Base-by-base conservation (phyloP, 2,797 vertebrate species). In the Oophaga sylvatica region DNA sequence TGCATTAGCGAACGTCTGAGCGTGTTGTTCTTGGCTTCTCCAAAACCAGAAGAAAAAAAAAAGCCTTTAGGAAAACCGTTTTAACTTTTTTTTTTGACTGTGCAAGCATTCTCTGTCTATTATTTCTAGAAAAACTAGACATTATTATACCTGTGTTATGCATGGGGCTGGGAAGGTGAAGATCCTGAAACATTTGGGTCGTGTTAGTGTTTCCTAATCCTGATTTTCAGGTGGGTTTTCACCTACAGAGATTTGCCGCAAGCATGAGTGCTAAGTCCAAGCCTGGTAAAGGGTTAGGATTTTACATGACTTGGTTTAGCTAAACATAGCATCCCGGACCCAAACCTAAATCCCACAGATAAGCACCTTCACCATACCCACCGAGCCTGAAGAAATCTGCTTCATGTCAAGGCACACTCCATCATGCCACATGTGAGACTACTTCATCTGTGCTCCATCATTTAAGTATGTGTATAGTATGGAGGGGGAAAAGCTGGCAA, bases 1-100 rank as follows among this genome's bases (percentile, higher is more conserved):
- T 86, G 88, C 84, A 80, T 83, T 86, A 86, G 84, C 84, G 77
- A 79, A 80, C 60, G 84, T 83, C 88, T 87, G 63, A 29, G 84
- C 65, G 60, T 89, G 80, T 83, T 83, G 88, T 71, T 86, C 65
- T 89, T 87, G 88, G 84, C 88, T 71, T 53, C 73, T 80, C 63
- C 22, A 63, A 89, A 89, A 85, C 11, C 45, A 62, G n/a, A 68
- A 57, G 48, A 59, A 78, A 81, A 75, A 29, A 80, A 81, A 80
- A 60, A 57, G 22, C 19, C 78, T 62, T 13, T 11, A 63, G 35
- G 17, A 81, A 63, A 81, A 63, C 62, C 53, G 63, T 53, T 48
- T 45, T 77, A 71, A 81, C 78, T 81, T 88, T 84, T 80, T 41
- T 41, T 41, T 41, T 41, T 3, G 35, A 53, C 73, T 45, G n/a